Conservation (phyloP, 1,140 invertebrate species). For the Drosophila ficusphila region DNA sequence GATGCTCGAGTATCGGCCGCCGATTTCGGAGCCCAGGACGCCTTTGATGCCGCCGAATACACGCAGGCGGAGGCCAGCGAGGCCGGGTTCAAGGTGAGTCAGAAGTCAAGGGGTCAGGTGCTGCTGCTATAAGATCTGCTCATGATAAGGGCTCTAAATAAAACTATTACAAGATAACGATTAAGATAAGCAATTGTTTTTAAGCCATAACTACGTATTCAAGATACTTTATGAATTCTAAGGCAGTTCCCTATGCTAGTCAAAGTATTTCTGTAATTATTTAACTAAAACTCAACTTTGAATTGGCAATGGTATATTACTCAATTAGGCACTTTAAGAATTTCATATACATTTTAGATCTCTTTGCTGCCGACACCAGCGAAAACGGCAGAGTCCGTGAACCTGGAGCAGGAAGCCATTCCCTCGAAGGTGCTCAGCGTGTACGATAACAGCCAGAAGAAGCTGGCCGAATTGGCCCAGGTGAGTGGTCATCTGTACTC, state of each 20-base stretch:
- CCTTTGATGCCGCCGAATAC: constrained; percentile 54
- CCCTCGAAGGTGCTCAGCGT: constrained; percentile 71
- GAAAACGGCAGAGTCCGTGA: constrained; percentile 76
- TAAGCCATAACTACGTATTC: too few relatives aligned
- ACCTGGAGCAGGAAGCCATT: constrained; percentile 75
- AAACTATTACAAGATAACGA: too few relatives aligned
- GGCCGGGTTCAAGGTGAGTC: constrained; percentile 67
- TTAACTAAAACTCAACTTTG: too few relatives aligned
- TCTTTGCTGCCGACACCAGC: constrained; percentile 59
- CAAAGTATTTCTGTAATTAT: too few relatives aligned
- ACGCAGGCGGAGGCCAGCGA: constrained; percentile 56
- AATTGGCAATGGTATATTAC: too few relatives aligned
- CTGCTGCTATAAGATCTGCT: too few relatives aligned
- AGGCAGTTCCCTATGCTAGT: too few relatives aligned
- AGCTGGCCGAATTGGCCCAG: constrained; percentile 62
- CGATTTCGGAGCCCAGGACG: constrained; percentile 65
- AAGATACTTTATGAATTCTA: too few relatives aligned
- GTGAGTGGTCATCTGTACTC: constrained; percentile 40
- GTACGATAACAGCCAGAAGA: constrained; percentile 78
- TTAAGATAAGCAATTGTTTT: too few relatives aligned
- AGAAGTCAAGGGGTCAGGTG: not conserved
- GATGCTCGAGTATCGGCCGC: constrained; percentile 62
- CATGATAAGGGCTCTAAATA: too few relatives aligned
- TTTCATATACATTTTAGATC: too few relatives aligned
- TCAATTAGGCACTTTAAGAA: too few relatives aligned